A percentile compares a stretch with the other conserved stretches of the same genome.
phyloP scores from a whole-genome alignment of 2,113 vertebrate genomes.

The Aramus guarauna region DNA sequence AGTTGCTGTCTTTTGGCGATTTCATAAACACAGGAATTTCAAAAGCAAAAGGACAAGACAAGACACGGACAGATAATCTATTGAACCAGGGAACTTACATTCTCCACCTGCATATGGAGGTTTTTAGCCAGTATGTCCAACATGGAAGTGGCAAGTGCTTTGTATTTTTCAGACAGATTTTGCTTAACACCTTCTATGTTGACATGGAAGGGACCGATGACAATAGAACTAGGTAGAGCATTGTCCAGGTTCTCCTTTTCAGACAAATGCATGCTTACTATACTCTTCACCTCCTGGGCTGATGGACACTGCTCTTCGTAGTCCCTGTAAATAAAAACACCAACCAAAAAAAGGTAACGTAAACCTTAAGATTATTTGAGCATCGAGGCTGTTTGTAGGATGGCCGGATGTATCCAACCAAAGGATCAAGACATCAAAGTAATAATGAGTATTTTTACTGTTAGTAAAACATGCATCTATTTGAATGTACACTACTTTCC shows the following conservation, averaged over 20 bases:
- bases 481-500: background rate
- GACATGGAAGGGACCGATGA: conserved; percentile 88
- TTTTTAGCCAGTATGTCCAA: conserved; percentile 79
- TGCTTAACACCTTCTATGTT: conserved; percentile 76
- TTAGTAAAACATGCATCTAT: background rate
- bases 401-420: background rate
- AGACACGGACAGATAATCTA: background rate
- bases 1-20: background rate
- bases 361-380: background rate
- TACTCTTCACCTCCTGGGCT: conserved; percentile 73
- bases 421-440: background rate
- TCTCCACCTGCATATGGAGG: conserved; percentile 77
- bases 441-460: background rate
- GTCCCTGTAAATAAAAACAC: conserved; percentile 51
- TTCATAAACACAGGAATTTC: background rate
- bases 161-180: conserved; percentile 79
- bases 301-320: conserved; percentile 67
- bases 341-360: background rate
- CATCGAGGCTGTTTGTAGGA: background rate
- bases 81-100: conserved; percentile 68
- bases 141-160: conserved; percentile 74
- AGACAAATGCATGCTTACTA: conserved; percentile 76
- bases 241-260: conserved; percentile 78
- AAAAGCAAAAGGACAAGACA: background rate
- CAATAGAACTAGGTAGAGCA: conserved; percentile 77